These are phyloP conservation scores for Daphoenositta chrysoptera DNA, from an alignment of 2,113 vertebrate species.

Conservation along the genomic window DNA sequence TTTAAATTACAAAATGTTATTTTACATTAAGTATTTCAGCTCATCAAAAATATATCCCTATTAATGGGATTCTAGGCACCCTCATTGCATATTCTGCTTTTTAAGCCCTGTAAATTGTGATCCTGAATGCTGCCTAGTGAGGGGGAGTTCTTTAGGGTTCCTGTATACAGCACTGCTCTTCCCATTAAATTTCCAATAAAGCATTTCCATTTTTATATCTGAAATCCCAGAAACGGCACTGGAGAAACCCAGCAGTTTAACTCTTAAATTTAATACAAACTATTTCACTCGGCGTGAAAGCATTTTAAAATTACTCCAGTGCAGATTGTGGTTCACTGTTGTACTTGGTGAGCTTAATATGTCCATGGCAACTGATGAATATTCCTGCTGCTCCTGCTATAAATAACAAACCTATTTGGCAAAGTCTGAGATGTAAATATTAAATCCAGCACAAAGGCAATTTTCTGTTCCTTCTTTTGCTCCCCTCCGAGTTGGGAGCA, in stretches of 20 bases:
- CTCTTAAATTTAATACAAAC: constrained; percentile 40
- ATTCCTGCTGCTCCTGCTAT: constrained; percentile 39
- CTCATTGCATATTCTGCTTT: constrained; percentile 11
- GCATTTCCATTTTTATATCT: constrained; percentile 22
- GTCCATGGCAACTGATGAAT: constrained; percentile 59
- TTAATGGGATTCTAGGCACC: neutral
- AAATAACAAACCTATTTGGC: constrained; percentile 58
- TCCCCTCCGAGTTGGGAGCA: neutral
- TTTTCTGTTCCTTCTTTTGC: neutral
- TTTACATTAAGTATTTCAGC: neutral
- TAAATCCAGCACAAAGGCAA: constrained; percentile 34
- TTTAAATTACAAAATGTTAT: neutral
- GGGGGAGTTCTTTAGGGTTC: neutral
- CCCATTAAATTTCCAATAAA: constrained; percentile 47
- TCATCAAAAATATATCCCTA: neutral
- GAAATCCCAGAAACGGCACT: constrained; percentile 6
- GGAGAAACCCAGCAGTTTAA: constrained; percentile 24
- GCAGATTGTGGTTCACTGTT: neutral
- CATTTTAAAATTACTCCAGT: neutral
- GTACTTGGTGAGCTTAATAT: constrained; percentile 36
- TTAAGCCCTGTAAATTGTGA: neutral
- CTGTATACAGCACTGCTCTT: neutral
- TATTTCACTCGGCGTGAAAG: constrained; percentile 3
- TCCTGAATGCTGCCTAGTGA: neutral
- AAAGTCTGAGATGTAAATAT: constrained; percentile 24